A percentile compares a stretch with the other conserved stretches of the same genome.
These are phyloP conservation scores for Drosophila pectinifera DNA, from an alignment of 1,140 invertebrate species.

Conservation along the genomic window DNA sequence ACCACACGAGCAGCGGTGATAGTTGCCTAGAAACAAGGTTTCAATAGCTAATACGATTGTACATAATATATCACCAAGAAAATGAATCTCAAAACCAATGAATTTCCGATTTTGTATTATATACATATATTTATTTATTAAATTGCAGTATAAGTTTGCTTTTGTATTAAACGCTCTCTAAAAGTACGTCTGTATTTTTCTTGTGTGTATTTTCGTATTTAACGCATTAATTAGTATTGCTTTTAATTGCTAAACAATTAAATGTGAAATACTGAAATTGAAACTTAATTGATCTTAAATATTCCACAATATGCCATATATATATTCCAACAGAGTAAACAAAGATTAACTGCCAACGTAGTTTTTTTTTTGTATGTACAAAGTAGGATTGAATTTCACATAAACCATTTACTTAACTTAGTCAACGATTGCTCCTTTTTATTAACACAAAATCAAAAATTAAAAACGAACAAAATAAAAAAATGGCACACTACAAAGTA, in stretches of 20 bases:
- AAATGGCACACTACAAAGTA: slow-evolving; percentile 71
- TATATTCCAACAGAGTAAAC: slow-evolving; percentile 14
- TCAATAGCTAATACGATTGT: not conserved
- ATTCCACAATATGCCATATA: slow-evolving; percentile 15
- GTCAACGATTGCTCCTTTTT: slow-evolving; percentile 17
- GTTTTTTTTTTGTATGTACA: slow-evolving; percentile 55
- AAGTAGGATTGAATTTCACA: slow-evolving; percentile 33
- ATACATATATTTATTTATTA: slow-evolving; percentile 69
- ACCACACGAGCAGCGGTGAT: too few species aligned
- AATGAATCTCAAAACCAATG: not conserved
- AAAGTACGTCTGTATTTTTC: slow-evolving; percentile 40
- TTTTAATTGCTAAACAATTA: slow-evolving; percentile 55
- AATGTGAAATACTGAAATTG: slow-evolving; percentile 60
- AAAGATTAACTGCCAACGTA: slow-evolving; percentile 40
- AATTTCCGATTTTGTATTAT: slow-evolving; percentile 52
- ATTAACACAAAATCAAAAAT: slow-evolving; percentile 18
- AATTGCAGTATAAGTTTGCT: slow-evolving; percentile 56
- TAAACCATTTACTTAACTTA: slow-evolving; percentile 25
- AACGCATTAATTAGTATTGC: slow-evolving; percentile 63
- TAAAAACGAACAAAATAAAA: slow-evolving; percentile 33
- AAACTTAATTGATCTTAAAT: slow-evolving; percentile 46
- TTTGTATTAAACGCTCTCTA: slow-evolving; percentile 46
- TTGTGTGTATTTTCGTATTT: slow-evolving; percentile 31
- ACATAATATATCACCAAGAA: not conserved
- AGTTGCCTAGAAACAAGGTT: slow-evolving; percentile 15